Conservation (phyloP, 2,113 vertebrate species). For the Agapornis roseicollis region DNA sequence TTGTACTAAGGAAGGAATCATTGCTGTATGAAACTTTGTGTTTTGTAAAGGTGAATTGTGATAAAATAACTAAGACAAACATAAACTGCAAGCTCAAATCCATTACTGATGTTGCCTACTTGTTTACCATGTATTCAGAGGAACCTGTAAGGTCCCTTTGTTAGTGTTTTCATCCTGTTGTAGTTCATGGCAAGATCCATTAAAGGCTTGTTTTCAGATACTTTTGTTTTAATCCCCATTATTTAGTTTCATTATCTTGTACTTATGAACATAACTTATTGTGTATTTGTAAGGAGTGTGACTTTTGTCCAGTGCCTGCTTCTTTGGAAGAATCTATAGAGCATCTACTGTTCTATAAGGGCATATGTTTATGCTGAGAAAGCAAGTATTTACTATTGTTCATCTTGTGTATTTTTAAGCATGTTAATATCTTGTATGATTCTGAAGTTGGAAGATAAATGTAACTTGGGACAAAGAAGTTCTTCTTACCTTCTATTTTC, state of each 20-base stretch:
- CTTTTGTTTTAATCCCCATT: background rate
- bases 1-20: background rate
- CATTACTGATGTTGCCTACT: background rate
- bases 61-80: background rate
- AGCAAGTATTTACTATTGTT: background rate
- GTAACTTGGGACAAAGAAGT: background rate
- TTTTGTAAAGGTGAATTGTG: background rate
- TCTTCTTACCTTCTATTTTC: background rate
- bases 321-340: background rate
- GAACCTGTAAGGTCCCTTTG: background rate
- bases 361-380: background rate
- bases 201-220: background rate
- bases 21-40: background rate
- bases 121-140: background rate
- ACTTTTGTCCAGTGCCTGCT: background rate
- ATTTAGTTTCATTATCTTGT: background rate
- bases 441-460: background rate
- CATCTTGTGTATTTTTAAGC: background rate
- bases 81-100: background rate
- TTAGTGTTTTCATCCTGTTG: background rate
- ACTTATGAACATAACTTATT: background rate
- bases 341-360: background rate
- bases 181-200: background rate
- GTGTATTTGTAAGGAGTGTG: background rate
- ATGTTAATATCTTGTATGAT: background rate